Base-by-base conservation (phyloP, 1,140 invertebrate species). In the Leptopilina boulardi region DNA sequence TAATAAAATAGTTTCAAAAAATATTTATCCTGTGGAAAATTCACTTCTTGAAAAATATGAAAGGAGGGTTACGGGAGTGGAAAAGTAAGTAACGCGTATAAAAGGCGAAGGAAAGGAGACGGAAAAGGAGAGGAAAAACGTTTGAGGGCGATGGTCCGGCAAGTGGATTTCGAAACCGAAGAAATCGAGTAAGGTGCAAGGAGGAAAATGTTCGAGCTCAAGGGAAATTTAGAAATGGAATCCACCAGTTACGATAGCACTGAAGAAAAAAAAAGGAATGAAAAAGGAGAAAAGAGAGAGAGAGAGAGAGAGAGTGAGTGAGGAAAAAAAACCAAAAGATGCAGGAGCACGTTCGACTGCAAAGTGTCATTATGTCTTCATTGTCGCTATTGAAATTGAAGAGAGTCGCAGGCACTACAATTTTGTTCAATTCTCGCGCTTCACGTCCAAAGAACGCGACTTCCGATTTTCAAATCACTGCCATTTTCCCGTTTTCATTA, bases 151-250 rank as follows among this genome's bases (percentile, higher is more conserved):
- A 66, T 66, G 59, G 59, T 66, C 59, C 59, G 59, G 59, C 59
- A 66, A 66, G 59, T 66, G 59, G 23, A 66, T 30, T 66, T 66
- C 59, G 26, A 66, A 66, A 66, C 59, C 59, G 11, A 30, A 66
- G 59, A 23, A 66, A 66, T 66, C 59, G 23, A 34, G 23, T 66
- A 66, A 66, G 26, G 30, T 23, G 23, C 15, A 38, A n/a, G 23
- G 59, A 66, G 59, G 59, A 66, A 66, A 66, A 66, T 66, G 56
- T 66, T 30, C 23, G 59, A 66, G 59, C 59, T 66, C 59, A 30
- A 66, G 59, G 59, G 59, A 66, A 66, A 66, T 66, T 66, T 66
- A 23, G 59, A 66, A 66, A 66, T 66, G 59, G 59, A 66, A 66
- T 23, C 59, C 59, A 11, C 59, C 59, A 34, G 23, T 66, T 66